Base-by-base conservation (phyloP, 1,140 invertebrate genomes). In the Sminthurides bifidus region DNA sequence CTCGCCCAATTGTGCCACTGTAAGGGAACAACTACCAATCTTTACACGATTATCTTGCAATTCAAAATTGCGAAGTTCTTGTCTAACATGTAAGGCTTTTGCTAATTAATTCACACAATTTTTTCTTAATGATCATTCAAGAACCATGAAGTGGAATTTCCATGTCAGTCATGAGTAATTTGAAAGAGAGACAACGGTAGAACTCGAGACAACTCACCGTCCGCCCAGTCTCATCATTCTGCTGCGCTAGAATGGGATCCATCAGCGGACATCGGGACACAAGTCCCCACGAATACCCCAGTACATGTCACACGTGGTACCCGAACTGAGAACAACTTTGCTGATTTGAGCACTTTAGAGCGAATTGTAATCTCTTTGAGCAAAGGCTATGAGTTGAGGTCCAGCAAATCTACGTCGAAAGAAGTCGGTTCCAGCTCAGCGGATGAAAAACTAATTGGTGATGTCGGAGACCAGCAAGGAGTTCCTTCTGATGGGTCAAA, bases 171-270 rank as follows among this genome's bases (percentile, higher is more conserved):
- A n/a, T n/a, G n/a, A n/a, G n/a, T n/a, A n/a, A n/a, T n/a, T n/a
- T n/a, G n/a, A n/a, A n/a, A n/a, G n/a, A 35, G 33, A 35, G 33
- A n/a, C n/a, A 8, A 35, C 33, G n/a, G 33, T 10, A n/a, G n/a
- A 35, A 4, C 40, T 4, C 6, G 46, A 38, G 46, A 57, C 6
- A 33, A 14, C 2, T 58, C 52, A 4, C 41, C 58, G 14, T n/a
- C n/a, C n/a, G 30, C 43, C 5, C 10, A 26, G 1, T 55, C 51
- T 23, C 46, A 40, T 4, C n/a, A 30, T 8, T 53, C 54, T 6
- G 33, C 54, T 12, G 48, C 27, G n/a, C 26, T 60, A 21, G 59
- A 60, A 35, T 60, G 59, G 59, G 59, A 60, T 30, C 51, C 59
- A 2, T 60, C 59, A 2, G 59, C 59, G 15, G 59, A 60, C 44